Percentiles rank a stretch among this genome's conserved stretches.
Evolutionary conservation across 2,113 vertebrate species (phyloP).

Genomic region (Serinus canaria): DNA sequence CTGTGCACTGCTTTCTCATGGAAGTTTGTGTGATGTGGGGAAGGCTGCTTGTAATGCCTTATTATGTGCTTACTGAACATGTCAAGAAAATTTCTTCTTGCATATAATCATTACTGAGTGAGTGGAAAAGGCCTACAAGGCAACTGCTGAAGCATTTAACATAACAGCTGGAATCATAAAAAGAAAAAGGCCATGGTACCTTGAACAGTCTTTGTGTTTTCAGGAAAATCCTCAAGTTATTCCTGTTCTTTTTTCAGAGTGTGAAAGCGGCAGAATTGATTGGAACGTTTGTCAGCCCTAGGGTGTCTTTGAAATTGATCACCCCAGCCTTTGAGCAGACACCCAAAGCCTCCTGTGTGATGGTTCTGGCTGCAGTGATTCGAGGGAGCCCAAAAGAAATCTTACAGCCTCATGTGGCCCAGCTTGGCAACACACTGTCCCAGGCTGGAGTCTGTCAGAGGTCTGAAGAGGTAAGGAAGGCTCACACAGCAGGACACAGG

Average conservation of each 20-base stretch:
- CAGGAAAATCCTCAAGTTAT: neutral
- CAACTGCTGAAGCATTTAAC: constrained; percentile 15
- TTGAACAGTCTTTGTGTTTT: neutral
- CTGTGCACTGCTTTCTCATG: neutral
- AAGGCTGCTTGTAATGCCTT: neutral
- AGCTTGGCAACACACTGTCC: constrained; percentile 71
- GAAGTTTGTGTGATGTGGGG: neutral
- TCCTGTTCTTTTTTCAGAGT: constrained; percentile 70
- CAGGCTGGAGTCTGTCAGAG: constrained; percentile 77
- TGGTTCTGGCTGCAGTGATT: constrained; percentile 81
- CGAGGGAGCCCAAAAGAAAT: constrained; percentile 77
- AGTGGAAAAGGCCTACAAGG: constrained; percentile 18
- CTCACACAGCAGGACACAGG: neutral
- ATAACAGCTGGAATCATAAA: neutral
- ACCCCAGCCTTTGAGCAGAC: constrained; percentile 73
- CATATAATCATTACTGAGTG: neutral
- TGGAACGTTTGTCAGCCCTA: constrained; percentile 86
- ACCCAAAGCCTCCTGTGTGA: constrained; percentile 77
- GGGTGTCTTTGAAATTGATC: constrained; percentile 85
- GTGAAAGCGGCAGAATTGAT: constrained; percentile 82
- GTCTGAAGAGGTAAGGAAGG: constrained; percentile 82
- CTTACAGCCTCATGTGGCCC: constrained; percentile 78
- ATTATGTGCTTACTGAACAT: neutral
- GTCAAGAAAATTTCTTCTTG: constrained; percentile 7
- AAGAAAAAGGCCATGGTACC: neutral